Evolutionary conservation across 2,797 vertebrate species (phyloP), one percentile per base, ranked within the genome.

Genomic region (Limnodromus scolopaceus): DNA sequence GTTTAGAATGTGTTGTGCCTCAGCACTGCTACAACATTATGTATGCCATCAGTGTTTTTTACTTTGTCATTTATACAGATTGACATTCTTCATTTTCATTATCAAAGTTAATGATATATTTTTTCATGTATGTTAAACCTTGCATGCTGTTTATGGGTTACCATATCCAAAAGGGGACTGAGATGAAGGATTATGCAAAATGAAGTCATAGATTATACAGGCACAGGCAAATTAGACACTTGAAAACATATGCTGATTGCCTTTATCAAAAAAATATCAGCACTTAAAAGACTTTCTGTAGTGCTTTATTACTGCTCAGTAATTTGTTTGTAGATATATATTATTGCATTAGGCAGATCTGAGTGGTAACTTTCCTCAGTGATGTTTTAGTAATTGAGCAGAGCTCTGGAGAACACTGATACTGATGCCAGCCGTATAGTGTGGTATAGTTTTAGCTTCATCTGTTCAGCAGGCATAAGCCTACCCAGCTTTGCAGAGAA

Each of bases 161-260:
- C 8, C 45, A 15, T 87, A 58, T 63, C 60, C 49, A 61, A 76
- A 93, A 80, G n/a, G 32, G 22, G 24, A 70, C 32, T 61, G 71
- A 89, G 45, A 77, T 83, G 34, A 95, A 93, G 46, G 54, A 76
- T 86, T 96, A 69, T 68, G 63, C 58, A 84, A 92, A 92, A 84
- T 54, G 18, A 61, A 85, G 41, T 75, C 10, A 87, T 2, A 7
- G 60, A 71, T 94, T 81, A 65, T 46, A 57, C 12, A 60, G 64
- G 25, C 38, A 48, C 13, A 82, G n/a, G 43, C 53, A 82, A 87
- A 51, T 93, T 72, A 92, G 58, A 58, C 15, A 34, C 69, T 84
- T 86, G 72, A 87, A 95, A 93, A 83, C 12, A 41, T 64, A 60
- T 23, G 36, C 14, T 51, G 53, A 77, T 85, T 91, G 66, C 38